Evolutionary conservation across 2,797 vertebrate species (phyloP), one percentile per base, ranked within the genome.

Genomic region (Kryptolebias ocellatus): DNA sequence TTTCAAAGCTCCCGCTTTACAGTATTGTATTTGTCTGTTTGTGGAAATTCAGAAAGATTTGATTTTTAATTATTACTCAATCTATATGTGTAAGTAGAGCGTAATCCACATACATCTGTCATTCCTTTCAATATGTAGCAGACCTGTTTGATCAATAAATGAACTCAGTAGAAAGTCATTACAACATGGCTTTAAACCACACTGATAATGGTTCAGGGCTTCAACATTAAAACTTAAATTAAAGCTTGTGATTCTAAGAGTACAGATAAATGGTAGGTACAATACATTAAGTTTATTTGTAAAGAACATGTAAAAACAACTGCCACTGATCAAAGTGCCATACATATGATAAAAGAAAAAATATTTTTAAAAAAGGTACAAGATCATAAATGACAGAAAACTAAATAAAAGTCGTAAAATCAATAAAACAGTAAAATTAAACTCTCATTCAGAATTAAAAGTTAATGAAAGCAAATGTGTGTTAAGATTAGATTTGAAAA

Each of bases 21-120:
- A 29, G 39, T 17, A 49, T 53, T 81, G 69, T 50, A 74, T 58
- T 72, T 52, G 64, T 76, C 82, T 76, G 58, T 62, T 42, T 49
- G 59, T 63, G 80, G 78, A 73, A 55, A 78, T 71, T 58, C 78
- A 69, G 74, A 69, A 57, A 74, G 61, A 70, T 74, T 70, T 60
- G 49, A 72, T 72, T 79, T 80, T 70, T 51, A 78, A 75, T 83
- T 79, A 76, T 75, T 11, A 74, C 72, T 79, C 67, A 74, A 53
- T 72, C 54, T 46, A 68, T 64, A 50, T 81, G 53, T 55, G 78
- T 81, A 65, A 78, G 59, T 44, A 81, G 27, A 70, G 72, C 82
- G 60, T 75, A 81, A 78, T 81, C 81, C 76, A 68, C 47, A 57
- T 63, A 64, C 55, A 61, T 52, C 31, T 65, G 58, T 76, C 56